Conservation (phyloP, 2,113 vertebrate species). For the Anseranas semipalmata region DNA sequence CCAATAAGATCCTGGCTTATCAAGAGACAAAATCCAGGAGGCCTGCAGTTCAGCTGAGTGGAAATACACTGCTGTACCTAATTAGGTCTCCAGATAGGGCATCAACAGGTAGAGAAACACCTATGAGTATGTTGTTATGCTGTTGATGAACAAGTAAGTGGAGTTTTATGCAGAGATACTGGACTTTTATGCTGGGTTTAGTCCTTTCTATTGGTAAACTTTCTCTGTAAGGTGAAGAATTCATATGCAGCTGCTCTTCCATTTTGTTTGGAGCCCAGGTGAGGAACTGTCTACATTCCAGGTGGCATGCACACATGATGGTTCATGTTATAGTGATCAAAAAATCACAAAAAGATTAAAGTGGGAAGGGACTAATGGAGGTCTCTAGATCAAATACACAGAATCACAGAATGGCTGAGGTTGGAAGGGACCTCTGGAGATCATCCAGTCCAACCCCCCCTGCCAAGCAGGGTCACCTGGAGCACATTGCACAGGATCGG, state of each 20-base stretch:
- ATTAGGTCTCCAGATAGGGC: background rate
- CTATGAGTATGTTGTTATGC: fast-evolving
- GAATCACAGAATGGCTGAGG: too few relatives aligned
- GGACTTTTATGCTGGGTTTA: background rate
- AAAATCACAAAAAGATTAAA: background rate
- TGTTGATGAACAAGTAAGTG: background rate
- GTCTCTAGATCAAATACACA: background rate
- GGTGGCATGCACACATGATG: background rate
- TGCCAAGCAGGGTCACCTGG: too few relatives aligned
- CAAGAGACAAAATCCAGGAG: background rate
- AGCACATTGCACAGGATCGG: too few relatives aligned
- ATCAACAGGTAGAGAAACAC: background rate
- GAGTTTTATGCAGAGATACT: background rate
- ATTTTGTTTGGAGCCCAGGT: background rate
- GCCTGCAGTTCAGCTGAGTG: background rate
- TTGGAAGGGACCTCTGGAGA: too few relatives aligned
- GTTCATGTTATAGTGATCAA: background rate
- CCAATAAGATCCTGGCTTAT: background rate
- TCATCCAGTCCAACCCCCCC: too few relatives aligned
- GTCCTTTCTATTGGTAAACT: background rate
- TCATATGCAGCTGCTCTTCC: background rate
- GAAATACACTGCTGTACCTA: background rate
- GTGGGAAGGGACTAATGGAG: background rate
- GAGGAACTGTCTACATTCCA: background rate
- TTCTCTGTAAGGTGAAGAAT: background rate